Conservation (phyloP, 2,113 vertebrate genomes). For the Hipposideros armiger region DNA sequence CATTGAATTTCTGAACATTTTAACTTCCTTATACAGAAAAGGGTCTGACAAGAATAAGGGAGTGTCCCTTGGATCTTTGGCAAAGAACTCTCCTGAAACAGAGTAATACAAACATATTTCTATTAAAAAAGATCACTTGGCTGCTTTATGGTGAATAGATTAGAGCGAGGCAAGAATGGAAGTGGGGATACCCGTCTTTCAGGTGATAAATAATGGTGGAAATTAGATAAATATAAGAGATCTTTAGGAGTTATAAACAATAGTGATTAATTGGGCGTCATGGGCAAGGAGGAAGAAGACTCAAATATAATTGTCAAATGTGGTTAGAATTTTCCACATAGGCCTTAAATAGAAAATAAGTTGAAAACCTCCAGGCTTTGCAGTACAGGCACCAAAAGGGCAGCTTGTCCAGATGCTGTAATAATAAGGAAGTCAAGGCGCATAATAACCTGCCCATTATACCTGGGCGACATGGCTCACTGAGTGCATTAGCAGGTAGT, state of each 20-base stretch:
- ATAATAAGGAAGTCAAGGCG: background rate
- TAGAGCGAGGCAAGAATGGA: background rate
- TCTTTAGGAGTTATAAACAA: background rate
- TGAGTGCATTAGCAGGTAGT: background rate
- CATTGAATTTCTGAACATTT: background rate
- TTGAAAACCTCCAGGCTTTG: slow-evolving; percentile 26
- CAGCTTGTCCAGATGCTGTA: background rate
- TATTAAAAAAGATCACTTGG: background rate
- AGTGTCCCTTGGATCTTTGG: background rate
- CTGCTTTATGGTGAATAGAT: background rate
- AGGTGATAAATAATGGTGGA: background rate
- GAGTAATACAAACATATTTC: background rate
- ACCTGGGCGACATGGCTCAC: background rate
- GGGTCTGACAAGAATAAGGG: background rate
- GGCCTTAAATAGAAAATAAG: background rate
- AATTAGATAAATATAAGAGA: background rate
- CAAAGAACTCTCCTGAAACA: background rate
- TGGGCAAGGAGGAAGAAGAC: background rate
- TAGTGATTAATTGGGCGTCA: background rate
- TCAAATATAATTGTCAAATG: background rate
- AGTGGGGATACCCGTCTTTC: background rate
- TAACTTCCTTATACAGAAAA: background rate
- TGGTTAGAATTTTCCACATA: background rate
- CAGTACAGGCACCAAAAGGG: background rate
- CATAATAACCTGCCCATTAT: background rate